Evolutionary conservation across 2,797 vertebrate genomes (phyloP), one percentile per base, ranked within the genome.

Genomic region (Urophycis tenuis): DNA sequence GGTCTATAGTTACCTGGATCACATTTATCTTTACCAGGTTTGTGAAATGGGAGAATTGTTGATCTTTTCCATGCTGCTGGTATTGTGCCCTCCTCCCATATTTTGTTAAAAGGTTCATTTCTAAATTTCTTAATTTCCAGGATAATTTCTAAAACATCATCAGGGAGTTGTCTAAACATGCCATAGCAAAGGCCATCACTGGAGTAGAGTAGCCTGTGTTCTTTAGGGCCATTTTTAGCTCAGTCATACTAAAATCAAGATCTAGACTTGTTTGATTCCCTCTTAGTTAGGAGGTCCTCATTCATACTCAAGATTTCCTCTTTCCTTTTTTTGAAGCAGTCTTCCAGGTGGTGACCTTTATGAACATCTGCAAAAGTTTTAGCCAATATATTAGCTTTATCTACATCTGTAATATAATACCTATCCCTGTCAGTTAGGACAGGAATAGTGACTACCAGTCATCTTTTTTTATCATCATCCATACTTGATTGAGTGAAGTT

Each of bases 121-220:
- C n/a, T n/a, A n/a, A n/a, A n/a, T n/a, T n/a, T n/a, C n/a, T n/a
- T n/a, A n/a, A n/a, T n/a, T n/a, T n/a, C n/a, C n/a, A 77, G 33
- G 11, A 49, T 70, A 72, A 3, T 12, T 10, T 72, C 41, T n/a
- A 41, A 70, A 15, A 77, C 25, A n/a, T n/a, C n/a, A n/a, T n/a
- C n/a, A n/a, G n/a, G n/a, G n/a, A n/a, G n/a, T 49, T 77, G 15
- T n/a, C n/a, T n/a, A 31, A 77, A 72, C 76, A 77, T 72, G 5
- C 19, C 41, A 22, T 72, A 72, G 14, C 76, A 31, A 14, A 77
- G 12, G 15, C 53, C 39, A 31, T 77, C 76, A 22, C 49, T 25
- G 75, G 36, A 22, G 72, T 22, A 11, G 72, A 41, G 14, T 73
- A 3, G 3, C 25, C 6, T 30, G 25, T 29, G 3, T n/a, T n/a